A percentile compares a stretch with the other conserved stretches of the same genome.
Conservation (phyloP, 2,113 vertebrate species). For the Chrysochloris asiatica region DNA sequence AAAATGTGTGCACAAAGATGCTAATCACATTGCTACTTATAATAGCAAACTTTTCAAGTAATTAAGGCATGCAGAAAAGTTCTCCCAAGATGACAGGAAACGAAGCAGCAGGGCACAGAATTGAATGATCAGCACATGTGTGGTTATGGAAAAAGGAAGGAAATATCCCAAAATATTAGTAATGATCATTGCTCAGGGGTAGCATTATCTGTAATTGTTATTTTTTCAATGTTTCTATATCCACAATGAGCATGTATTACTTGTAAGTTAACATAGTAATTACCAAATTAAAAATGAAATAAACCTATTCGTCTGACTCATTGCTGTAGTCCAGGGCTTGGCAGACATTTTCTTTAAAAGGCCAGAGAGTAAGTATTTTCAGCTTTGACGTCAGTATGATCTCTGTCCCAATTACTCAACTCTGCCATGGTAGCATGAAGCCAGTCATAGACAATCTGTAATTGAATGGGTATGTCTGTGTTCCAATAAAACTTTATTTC, state of each 20-base stretch:
- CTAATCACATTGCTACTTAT: slow-evolving; percentile 70
- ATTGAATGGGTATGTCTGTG: background rate
- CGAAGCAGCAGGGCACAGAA: background rate
- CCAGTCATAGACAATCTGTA: too few relatives aligned
- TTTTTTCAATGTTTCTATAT: background rate
- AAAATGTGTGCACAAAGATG: slow-evolving; percentile 53
- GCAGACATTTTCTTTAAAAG: background rate
- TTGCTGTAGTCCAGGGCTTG: background rate
- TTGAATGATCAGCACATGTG: slow-evolving; percentile 13
- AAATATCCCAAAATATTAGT: background rate
- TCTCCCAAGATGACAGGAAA: slow-evolving; percentile 20
- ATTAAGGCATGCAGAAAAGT: slow-evolving; percentile 65
- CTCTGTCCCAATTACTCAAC: background rate
- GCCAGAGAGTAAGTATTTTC: background rate
- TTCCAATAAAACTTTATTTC: slow-evolving; percentile 62
- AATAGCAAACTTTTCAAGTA: slow-evolving; percentile 62
- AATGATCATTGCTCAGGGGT: background rate
- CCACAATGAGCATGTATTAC: background rate
- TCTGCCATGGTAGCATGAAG: background rate
- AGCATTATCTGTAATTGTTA: too few relatives aligned
- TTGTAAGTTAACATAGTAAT: background rate
- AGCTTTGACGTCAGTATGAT: background rate
- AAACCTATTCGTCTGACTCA: background rate
- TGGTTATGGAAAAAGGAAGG: background rate
- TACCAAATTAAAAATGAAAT: background rate